A percentile compares a stretch with the other conserved stretches of the same genome.
Conservation (phyloP, 2,797 vertebrate genomes). For the Gambelia wislizenii region DNA sequence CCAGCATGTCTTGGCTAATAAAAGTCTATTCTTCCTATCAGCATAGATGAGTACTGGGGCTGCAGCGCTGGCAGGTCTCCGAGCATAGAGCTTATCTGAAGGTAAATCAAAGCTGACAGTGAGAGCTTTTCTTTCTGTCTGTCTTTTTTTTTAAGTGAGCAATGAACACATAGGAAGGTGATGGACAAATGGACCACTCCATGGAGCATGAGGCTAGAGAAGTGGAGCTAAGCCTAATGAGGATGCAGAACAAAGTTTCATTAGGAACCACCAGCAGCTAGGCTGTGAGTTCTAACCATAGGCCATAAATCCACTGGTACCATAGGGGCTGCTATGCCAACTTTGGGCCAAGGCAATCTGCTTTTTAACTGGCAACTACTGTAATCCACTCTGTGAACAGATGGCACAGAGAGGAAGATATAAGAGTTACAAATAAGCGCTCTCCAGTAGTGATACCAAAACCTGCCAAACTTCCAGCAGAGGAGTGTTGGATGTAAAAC, state of each 20-base stretch:
- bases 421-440: conserved; percentile 55
- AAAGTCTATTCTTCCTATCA: neutral
- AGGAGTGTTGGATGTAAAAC: conserved; percentile 46
- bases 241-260: conserved; percentile 19
- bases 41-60: conserved; percentile 26
- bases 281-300: neutral
- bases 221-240: neutral
- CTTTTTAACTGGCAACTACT: conserved; percentile 75
- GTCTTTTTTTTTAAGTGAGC: conserved; percentile 6
- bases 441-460: conserved; percentile 62
- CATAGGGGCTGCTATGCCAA: conserved; percentile 58
- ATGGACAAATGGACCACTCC: neutral
- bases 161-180: conserved; percentile 3
- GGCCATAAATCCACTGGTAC: conserved; percentile 46
- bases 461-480: conserved; percentile 67
- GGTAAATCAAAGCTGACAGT: conserved; percentile 63
- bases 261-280: conserved; percentile 37
- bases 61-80: conserved; percentile 34
- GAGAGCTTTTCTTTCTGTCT: conserved; percentile 11
- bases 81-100: conserved; percentile 25
- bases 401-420: conserved; percentile 66
- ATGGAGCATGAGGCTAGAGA: neutral
- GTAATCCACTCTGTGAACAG: conserved; percentile 76
- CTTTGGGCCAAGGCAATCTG: conserved; percentile 77
- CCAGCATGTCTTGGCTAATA: conserved; percentile 24